phyloP scores from a whole-genome alignment of 2,797 vertebrate species.

The Buceros bicornis region DNA sequence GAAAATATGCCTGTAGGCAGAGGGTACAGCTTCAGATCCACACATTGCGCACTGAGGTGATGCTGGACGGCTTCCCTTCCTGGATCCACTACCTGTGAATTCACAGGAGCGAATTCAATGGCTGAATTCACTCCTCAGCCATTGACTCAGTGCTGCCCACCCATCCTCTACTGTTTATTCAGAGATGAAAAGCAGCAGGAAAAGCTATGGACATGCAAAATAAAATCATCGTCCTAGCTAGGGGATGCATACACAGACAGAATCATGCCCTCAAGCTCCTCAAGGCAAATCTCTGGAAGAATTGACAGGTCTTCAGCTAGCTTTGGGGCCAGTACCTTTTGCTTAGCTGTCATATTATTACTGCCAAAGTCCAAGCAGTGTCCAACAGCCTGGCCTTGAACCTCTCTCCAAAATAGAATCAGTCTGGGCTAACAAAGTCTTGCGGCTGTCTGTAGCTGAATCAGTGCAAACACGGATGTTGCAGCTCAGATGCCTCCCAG shows the following conservation, averaged over 20 bases:
- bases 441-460: neutral
- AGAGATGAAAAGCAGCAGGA: neutral
- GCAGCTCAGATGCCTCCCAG: neutral
- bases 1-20: fast-evolving
- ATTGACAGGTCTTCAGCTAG: neutral
- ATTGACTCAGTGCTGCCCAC: neutral
- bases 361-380: neutral
- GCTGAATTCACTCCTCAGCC: neutral
- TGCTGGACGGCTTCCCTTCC: neutral
- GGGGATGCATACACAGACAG: neutral
- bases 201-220: neutral
- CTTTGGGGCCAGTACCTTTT: neutral
- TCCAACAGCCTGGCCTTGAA: neutral
- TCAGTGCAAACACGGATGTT: neutral
- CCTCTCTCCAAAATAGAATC: neutral
- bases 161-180: neutral
- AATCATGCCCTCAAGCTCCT: neutral
- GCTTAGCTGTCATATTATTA: neutral
- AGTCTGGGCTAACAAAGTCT: neutral
- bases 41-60: neutral
- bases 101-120: no score
- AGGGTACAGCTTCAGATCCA: neutral
- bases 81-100: no score
- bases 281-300: neutral
- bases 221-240: neutral